Evolutionary conservation across 2,113 vertebrate species (phyloP), one percentile per base, ranked within the genome.

Genomic region (Jaculus jaculus): DNA sequence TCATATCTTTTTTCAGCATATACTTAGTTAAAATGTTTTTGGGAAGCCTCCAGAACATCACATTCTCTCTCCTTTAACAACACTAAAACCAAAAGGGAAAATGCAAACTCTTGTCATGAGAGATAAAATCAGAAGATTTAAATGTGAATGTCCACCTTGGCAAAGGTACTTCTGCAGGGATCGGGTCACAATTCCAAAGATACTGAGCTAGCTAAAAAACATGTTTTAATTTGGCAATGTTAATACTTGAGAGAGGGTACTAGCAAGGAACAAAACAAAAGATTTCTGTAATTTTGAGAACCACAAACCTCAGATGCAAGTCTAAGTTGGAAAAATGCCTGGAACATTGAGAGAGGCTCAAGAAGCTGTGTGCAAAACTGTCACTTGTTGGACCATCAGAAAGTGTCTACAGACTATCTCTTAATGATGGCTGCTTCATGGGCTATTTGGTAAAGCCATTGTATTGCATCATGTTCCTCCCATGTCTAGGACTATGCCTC

Each of bases 21-120:
- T 77, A 32, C 82, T 77, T 93, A 91, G 54, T 94, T 87, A 78
- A 89, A 94, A 92, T 87, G 37, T 51, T 16, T 84, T 92, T 90
- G 39, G 69, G 82, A 87, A 82, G 6, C 7, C 1, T 91, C 54
- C 58, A 87, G 78, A 89, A 87, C 39, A 66, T 34, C 16, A 26
- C 23, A 60, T 1, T 9, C 11, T 78, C 11, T 78, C 84, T 73
- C 60, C 60, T 71, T 84, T 74, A 74, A 26, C 39, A 80, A 34
- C 3, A 3, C 21, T 77, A 74, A 9, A 83, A 68, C n/a, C 86
- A 37, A 77, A 90, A 66, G 28, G 21, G 4, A 88, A 85, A 66
- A 28, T 68, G 75, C 21, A 9, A 86, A 85, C 79, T 63, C 39
- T 21, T 94, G n/a, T 47, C 7, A 26, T 39, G 17, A 47, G 23